These are phyloP conservation scores for Sebastes alutus DNA, from an alignment of 2,797 vertebrate genomes.

Conservation along the genomic window DNA sequence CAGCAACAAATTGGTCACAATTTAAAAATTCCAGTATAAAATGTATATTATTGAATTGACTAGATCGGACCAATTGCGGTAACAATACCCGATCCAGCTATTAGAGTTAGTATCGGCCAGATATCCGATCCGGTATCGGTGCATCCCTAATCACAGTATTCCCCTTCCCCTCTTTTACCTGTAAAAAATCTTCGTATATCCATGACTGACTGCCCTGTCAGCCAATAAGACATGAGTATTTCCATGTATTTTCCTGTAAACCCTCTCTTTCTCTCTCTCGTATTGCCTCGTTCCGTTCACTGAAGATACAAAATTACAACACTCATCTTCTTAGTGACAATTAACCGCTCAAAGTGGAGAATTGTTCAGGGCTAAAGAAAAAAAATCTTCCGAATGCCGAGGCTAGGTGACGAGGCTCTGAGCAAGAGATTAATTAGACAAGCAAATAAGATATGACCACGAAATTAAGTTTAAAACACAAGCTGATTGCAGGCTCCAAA, in stretches of 20 bases:
- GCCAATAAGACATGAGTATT: neutral
- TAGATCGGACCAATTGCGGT: no score
- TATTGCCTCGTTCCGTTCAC: neutral
- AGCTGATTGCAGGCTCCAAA: neutral
- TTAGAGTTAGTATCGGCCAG: no score
- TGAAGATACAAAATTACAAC: neutral
- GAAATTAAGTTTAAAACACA: neutral
- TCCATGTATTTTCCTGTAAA: neutral
- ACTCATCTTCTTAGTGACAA: neutral
- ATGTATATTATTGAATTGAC: no score
- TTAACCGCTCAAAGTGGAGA: neutral
- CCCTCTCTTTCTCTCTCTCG: neutral
- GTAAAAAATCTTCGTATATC: no score
- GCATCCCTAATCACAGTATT: no score
- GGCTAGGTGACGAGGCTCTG: neutral
- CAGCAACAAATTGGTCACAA: no score
- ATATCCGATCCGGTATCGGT: no score
- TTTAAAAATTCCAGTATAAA: no score
- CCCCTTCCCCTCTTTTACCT: no score
- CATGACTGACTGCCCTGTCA: no score
- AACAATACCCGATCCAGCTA: no score
- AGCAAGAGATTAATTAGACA: slow-evolving; percentile 36
- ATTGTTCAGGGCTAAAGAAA: neutral
- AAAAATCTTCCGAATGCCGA: neutral
- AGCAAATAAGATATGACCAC: slow-evolving; percentile 26